Conservation (phyloP, 2,113 vertebrate species). For the Stegostoma tigrinum region DNA sequence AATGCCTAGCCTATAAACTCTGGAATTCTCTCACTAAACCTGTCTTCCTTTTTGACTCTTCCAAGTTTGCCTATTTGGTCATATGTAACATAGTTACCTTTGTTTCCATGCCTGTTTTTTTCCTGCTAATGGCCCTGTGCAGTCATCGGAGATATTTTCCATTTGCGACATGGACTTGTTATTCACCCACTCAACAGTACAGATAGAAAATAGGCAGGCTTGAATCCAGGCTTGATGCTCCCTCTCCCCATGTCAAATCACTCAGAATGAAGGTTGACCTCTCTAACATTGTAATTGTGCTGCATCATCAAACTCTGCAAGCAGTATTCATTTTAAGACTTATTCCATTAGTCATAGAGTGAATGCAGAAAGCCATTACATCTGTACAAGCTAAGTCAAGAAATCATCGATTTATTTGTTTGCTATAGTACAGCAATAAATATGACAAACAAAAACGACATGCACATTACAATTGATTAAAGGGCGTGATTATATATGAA, state of each 20-base stretch:
- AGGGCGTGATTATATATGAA: not conserved
- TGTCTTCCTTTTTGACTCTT: not conserved
- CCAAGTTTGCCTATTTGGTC: not conserved
- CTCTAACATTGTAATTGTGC: not conserved
- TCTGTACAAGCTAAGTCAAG: not conserved
- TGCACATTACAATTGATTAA: constrained; percentile 1
- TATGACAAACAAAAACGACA: constrained; percentile 14
- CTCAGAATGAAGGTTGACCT: not conserved
- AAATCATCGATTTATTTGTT: constrained; percentile 23
- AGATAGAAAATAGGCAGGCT: not conserved
- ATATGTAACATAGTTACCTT: not conserved
- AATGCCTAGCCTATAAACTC: not conserved
- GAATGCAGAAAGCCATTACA: not conserved
- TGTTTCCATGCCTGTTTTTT: not conserved
- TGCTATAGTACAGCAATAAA: not conserved
- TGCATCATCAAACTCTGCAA: not conserved
- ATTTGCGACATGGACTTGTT: not conserved
- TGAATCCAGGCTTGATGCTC: not conserved
- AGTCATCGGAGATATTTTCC: not conserved
- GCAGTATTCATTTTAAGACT: not conserved
- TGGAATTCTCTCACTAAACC: not conserved
- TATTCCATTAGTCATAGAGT: constrained; percentile 16
- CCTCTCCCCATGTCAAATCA: not conserved
- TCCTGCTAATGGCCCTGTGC: not conserved
- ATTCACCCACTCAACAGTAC: not conserved